phyloP scores from a whole-genome alignment of 2,113 vertebrate species.

The Rhinogobius similis region DNA sequence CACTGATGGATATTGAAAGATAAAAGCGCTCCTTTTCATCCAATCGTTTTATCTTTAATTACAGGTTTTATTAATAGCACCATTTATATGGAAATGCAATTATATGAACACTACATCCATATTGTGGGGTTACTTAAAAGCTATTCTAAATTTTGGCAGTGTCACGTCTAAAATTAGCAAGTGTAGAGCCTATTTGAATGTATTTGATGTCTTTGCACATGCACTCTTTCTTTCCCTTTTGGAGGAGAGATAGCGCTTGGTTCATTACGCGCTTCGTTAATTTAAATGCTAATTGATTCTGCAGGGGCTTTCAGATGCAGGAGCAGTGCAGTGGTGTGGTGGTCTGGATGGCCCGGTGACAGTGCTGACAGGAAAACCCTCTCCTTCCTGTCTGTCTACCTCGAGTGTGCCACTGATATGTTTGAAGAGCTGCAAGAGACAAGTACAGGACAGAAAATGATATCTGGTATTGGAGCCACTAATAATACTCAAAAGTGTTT shows the following conservation, averaged over 20 bases:
- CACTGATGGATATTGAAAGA: slow-evolving; percentile 65
- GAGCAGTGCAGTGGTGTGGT: slow-evolving; percentile 45
- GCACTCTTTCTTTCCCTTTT: slow-evolving; percentile 59
- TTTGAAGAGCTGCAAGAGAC: slow-evolving; percentile 50
- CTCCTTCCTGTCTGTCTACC: slow-evolving; percentile 65
- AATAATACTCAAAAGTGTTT: not conserved
- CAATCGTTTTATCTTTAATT: slow-evolving; percentile 79
- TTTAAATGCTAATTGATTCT: slow-evolving; percentile 81
- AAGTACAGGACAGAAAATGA: not conserved
- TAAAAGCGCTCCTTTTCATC: slow-evolving; percentile 54
- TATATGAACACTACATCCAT: slow-evolving; percentile 53
- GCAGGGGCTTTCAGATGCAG: slow-evolving; percentile 63
- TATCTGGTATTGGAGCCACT: no score
- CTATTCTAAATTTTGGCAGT: slow-evolving; percentile 51
- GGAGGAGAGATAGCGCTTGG: slow-evolving; percentile 70
- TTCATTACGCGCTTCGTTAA: slow-evolving; percentile 76
- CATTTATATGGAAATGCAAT: slow-evolving; percentile 71
- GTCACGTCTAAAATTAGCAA: slow-evolving; percentile 46
- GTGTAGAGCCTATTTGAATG: slow-evolving; percentile 69
- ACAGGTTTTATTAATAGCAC: slow-evolving; percentile 64
- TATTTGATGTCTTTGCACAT: slow-evolving; percentile 68
- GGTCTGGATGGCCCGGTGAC: slow-evolving; percentile 32
- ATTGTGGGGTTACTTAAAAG: slow-evolving; percentile 57
- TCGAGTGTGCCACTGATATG: slow-evolving; percentile 61
- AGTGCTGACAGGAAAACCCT: slow-evolving; percentile 59